A percentile compares a stretch with the other conserved stretches of the same genome.
phyloP scores from a whole-genome alignment of 2,797 vertebrate genomes.

The Chlorospingus flavigularis region DNA sequence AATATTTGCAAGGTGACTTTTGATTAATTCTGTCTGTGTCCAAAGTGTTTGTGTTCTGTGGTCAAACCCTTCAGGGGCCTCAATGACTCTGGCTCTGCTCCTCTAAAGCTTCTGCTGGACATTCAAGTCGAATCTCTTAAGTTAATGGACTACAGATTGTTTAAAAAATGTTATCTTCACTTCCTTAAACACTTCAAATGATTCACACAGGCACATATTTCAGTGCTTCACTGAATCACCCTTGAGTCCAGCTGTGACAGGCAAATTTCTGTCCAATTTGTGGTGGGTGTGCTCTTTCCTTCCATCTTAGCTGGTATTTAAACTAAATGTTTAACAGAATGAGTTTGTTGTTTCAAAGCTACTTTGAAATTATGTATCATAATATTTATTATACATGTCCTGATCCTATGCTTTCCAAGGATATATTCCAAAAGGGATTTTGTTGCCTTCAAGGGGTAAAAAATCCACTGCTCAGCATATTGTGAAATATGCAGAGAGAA shows the following conservation, averaged over 20 bases:
- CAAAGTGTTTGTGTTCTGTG: not conserved
- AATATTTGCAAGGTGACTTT: not conserved
- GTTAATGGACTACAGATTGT: not conserved
- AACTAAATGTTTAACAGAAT: not conserved
- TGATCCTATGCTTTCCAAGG: not conserved
- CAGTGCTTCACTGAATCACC: not conserved
- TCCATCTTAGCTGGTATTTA: not conserved
- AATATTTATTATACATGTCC: not conserved
- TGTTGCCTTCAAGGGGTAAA: not conserved
- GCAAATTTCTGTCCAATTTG: not conserved
- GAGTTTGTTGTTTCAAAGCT: not conserved
- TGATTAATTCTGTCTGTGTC: not conserved
- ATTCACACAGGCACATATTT: not conserved
- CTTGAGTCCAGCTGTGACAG: not conserved
- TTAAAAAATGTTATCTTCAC: not conserved
- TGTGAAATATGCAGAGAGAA: not conserved
- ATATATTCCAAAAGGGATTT: not conserved
- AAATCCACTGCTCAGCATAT: not conserved
- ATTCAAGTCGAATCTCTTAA: not conserved
- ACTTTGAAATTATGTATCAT: not conserved
- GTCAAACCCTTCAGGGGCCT: not conserved
- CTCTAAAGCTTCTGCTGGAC: not conserved
- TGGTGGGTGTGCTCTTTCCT: not conserved
- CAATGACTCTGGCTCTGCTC: not conserved
- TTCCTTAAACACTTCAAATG: not conserved